Conservation (phyloP, 2,113 vertebrate genomes). For the Ptyas mucosa region DNA sequence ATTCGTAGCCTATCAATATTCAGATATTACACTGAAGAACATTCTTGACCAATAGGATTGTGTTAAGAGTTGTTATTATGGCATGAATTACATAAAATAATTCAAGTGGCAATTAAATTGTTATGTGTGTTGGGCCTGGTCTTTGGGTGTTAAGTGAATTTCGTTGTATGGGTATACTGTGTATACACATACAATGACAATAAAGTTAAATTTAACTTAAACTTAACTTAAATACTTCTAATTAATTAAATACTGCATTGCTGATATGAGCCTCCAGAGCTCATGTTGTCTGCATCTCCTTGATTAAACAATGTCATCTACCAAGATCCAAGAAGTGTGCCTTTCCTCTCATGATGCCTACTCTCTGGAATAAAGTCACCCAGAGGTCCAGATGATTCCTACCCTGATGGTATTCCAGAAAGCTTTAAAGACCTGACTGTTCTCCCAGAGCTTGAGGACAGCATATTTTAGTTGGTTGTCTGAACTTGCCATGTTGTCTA, state of each 20-base stretch:
- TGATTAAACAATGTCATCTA: neutral
- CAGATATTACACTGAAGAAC: neutral
- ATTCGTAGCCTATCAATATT: neutral
- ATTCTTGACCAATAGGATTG: neutral
- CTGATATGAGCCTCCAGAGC: neutral
- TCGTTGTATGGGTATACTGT: too few species aligned
- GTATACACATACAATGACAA: too few species aligned
- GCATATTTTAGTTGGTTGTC: neutral
- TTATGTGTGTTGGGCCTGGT: too few species aligned
- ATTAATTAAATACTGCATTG: neutral
- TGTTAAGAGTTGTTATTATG: neutral
- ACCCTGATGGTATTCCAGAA: neutral
- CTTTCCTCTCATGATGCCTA: neutral
- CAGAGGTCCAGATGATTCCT: neutral
- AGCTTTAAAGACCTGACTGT: neutral
- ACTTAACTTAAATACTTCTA: neutral
- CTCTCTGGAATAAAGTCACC: neutral
- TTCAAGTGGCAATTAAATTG: neutral
- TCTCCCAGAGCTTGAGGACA: neutral
- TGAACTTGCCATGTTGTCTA: neutral
- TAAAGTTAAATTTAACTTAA: too few species aligned
- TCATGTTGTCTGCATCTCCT: neutral
- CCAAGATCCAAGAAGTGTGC: neutral
- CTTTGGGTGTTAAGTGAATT: too few species aligned
- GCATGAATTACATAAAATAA: neutral